Conservation (phyloP, 2,113 vertebrate species). For the Taxidea taxus region DNA sequence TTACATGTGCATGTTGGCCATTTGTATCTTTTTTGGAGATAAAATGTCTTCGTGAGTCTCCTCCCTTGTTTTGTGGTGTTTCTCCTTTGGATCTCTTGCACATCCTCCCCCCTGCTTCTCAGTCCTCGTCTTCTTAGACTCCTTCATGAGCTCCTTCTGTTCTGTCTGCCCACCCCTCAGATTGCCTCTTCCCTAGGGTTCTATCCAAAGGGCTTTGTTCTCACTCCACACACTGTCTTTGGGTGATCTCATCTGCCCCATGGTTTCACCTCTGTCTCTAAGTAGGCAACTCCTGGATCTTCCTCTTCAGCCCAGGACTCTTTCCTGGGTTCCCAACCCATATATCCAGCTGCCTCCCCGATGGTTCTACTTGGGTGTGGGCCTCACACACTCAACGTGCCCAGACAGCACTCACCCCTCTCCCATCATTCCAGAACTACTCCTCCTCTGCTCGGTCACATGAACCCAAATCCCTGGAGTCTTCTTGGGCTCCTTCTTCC, state of each 20-base stretch:
- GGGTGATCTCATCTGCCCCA: constrained; percentile 48
- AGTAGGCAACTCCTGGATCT: constrained; percentile 29
- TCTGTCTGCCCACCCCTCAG: not conserved
- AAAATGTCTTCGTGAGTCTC: not conserved
- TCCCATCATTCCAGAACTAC: not conserved
- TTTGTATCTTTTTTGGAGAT: not conserved
- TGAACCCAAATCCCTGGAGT: not conserved
- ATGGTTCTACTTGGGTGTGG: constrained; percentile 26
- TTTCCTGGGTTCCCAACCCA: constrained; percentile 49
- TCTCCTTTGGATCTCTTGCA: not conserved
- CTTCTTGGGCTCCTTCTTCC: not conserved
- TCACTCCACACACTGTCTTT: not conserved
- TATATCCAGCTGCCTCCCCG: constrained; percentile 38
- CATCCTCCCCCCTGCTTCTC: not conserved
- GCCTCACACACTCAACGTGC: not conserved
- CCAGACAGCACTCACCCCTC: not conserved
- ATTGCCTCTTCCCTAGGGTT: not conserved
- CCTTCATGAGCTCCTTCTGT: not conserved
- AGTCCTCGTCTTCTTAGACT: not conserved
- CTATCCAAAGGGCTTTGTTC: not conserved
- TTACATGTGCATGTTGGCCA: not conserved
- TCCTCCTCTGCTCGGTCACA: not conserved
- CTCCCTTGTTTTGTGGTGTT: not conserved
- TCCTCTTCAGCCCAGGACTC: constrained; percentile 24
- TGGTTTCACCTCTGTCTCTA: constrained; percentile 33